Evolutionary conservation across 2,888 invertebrate genomes (phyloP), one percentile per base, ranked within the genome.

Genomic region (Netelia fuscicornis): DNA sequence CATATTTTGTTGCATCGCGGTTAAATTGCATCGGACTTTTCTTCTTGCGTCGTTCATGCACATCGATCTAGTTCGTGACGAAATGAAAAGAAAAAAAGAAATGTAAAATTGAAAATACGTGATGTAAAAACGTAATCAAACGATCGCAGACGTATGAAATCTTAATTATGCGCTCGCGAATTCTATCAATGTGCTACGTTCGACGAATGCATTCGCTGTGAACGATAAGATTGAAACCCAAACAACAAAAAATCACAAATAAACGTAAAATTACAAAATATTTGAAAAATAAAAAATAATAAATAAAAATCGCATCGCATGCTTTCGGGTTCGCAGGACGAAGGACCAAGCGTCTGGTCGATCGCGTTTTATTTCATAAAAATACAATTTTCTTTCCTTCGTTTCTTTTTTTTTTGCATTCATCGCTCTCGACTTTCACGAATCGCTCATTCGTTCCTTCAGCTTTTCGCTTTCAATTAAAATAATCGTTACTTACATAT

Each of bases 341-440:
- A 76, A 72, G 58, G 68, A 74, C 65, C 74, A 20, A 10, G 42
- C 68, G 2, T 42, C 52, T 74, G 79, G 74, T 58, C 76, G 54
- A 79, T 80, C 56, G 80, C 78, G 64, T 17, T 84, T 81, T 83
- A 84, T 85, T 86, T 83, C 62, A 60, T 81, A 86, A 74, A 86
- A 86, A 87, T 87, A 85, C 71, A 85, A 25, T 72, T 79, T 71
- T 30, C 17, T 17, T 30, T 5, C 30, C 30, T 30, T 30, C 30
- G 3, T 30, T 30, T 30, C 5, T 3, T 30, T 30, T 30, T 3
- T 17, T 17, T 17, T 17, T 17, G 17, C 17, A 17, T 44, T 68
- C 74, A 70, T 60, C 42, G n/a, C 23, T 30, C 9, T 17, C 25
- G 70, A 65, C 25, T 54, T 62, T 64, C 71, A 76, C 70, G 20